Base-by-base conservation (phyloP, 2,113 vertebrate genomes). In the Rhodinocichla rosea region DNA sequence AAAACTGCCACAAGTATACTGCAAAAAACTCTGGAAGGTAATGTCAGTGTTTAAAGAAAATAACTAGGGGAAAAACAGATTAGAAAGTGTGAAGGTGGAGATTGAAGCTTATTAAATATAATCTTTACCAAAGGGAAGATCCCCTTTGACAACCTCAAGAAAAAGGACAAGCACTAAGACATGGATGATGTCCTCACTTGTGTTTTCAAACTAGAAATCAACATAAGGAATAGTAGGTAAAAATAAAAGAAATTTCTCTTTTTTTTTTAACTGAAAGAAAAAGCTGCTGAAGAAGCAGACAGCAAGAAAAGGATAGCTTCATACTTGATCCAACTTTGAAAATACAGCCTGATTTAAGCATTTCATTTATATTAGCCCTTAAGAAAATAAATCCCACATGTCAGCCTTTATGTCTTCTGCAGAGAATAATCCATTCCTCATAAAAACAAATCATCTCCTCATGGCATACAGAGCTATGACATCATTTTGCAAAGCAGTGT, bases 141-240 rank as follows among this genome's bases (percentile, higher is more conserved):
- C 4, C 23, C 9, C 37, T 67, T 56, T 21, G 35, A 64, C 22
- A 78, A 33, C 3, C 5, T 23, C 35, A 83, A 24, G 30, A 49
- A 89, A 76, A 57, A 18, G 12, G 4, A 84, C 7, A 12, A 37
- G 1, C 10, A 82, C 1, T 4, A 71, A 35, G 44, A 53, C 17
- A 44, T 0, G 0, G 20, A 60, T 14, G 23, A 60, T 2, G 2
- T 15, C 12, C 47, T n/a, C 37, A 40, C 5, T 35, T 45, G n/a
- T 39, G 10, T 1, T 20, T 21, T 11, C 8, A 76, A 47, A 68
- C 3, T 10, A 74, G 28, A 73, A 68, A 77, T 27, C 15, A 87
- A 4, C 6, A 13, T 22, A 67, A 55, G 24, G 5, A 70, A 40
- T 3, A 44, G 2, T 1, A 39, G 3, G 10, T 5, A 32, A 62